Percentiles rank a stretch among this genome's conserved stretches.
phyloP scores from a whole-genome alignment of 2,888 invertebrate species.

The Hypolimnas misippus region DNA sequence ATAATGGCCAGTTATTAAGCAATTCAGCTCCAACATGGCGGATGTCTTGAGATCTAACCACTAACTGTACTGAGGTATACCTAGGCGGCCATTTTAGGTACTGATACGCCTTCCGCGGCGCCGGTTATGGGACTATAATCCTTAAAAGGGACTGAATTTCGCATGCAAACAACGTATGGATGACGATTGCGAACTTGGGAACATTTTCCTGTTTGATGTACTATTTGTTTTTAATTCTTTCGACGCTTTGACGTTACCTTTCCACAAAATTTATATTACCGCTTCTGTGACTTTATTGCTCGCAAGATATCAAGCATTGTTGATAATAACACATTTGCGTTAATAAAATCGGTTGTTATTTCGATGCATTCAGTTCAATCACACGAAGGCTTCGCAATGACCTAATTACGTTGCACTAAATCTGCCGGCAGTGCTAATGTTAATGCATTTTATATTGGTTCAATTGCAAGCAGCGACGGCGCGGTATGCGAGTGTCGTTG shows the following conservation, averaged over 20 bases:
- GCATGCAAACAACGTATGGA: constrained; percentile 50
- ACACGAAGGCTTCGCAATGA: constrained; percentile 58
- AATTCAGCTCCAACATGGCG: constrained; percentile 67
- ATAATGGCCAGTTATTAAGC: constrained; percentile 77
- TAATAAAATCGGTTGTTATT: neutral
- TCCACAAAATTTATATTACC: constrained; percentile 5
- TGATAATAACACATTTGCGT: neutral
- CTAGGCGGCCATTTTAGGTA: constrained; percentile 26
- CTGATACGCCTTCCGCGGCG: constrained; percentile 34
- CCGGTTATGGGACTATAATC: constrained; percentile 47
- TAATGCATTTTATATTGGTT: constrained; percentile 85
- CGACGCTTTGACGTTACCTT: constrained; percentile 4
- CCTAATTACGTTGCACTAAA: constrained; percentile 69
- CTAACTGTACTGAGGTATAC: constrained; percentile 28
- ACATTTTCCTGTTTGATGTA: constrained; percentile 45
- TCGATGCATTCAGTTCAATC: constrained; percentile 14
- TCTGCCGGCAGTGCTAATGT: constrained; percentile 74
- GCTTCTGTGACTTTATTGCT: neutral
- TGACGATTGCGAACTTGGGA: constrained; percentile 47
- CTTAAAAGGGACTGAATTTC: constrained; percentile 48
- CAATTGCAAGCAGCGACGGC: constrained; percentile 79
- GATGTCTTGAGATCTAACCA: constrained; percentile 52
- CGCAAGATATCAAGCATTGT: neutral
- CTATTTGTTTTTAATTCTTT: constrained; percentile 29
- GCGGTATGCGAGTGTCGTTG: constrained; percentile 72